Base-by-base conservation (phyloP, 2,113 vertebrate genomes). In the Eleginops maclovinus region DNA sequence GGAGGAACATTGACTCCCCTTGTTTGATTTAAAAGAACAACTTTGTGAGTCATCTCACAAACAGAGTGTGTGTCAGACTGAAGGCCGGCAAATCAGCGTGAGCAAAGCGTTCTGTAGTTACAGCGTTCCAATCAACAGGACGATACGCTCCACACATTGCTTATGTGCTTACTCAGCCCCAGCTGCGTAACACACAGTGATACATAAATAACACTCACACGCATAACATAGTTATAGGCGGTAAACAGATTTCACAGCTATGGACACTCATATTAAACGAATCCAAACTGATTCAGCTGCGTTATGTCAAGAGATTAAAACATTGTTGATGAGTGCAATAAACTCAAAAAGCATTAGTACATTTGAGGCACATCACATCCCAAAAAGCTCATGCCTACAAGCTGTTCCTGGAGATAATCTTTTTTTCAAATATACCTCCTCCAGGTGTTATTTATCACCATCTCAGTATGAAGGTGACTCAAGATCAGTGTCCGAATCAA, bases 61-160 rank as follows among this genome's bases (percentile, higher is more conserved):
- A 64, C 70, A 65, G 59, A 53, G 68, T 43, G 59, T 31, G 59
- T 70, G 72, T 82, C 78, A 51, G 64, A 70, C 72, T 53, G 68
- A 55, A 83, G 76, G 51, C 75, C 56, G 31, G 72, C 54, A 49
- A 86, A 88, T 47, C 70, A 73, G 81, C 85, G 60, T 21, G 47
- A 70, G 82, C 49, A 75, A 70, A 61, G 64, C 65, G 75, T 88
- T 81, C 77, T 80, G 84, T 69, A 36, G 75, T 84, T 85, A 88
- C 90, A 84, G 66, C 71, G 66, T 9, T 82, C 85, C 85, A 83
- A 88, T 90, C 87, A 89, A 58, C 75, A 81, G 58, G 64, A 81
- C 87, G 72, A 88, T 75, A 87, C 24, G 16, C 50, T 66, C 53
- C 72, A 83, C 79, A 73, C 86, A 85, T 81, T 76, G 70, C 87